Percentiles rank a stretch among this genome's conserved stretches.
Evolutionary conservation across 2,888 invertebrate species (phyloP).

Genomic region (Colostygia pectinataria): DNA sequence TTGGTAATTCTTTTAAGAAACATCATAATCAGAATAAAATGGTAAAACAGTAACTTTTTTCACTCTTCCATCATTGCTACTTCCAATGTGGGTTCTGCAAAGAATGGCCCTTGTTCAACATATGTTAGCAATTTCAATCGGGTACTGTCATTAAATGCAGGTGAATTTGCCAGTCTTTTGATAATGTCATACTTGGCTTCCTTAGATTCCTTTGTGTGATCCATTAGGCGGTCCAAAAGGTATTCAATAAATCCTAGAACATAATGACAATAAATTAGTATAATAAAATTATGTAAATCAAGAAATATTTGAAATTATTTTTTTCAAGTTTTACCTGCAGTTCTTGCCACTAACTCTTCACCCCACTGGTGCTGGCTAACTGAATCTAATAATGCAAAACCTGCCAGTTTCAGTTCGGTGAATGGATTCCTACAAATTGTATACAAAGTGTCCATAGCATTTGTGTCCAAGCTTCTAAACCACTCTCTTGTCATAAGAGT

Average conservation of each 20-base stretch:
- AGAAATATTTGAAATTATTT: too few relatives aligned
- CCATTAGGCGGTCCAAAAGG: conserved; percentile 88
- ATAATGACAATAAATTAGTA: conserved; percentile 12
- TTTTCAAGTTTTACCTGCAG: conserved; percentile 82
- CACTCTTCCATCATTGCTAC: conserved; percentile 88
- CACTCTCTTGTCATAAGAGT: conserved; percentile 78
- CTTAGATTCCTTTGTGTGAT: conserved; percentile 87
- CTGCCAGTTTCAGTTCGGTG: conserved; percentile 88
- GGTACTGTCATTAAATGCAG: conserved; percentile 84
- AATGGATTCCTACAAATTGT: conserved; percentile 90
- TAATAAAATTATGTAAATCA: too few relatives aligned
- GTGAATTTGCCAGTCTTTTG: conserved; percentile 81
- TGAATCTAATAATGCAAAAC: conserved; percentile 85
- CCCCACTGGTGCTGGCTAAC: conserved; percentile 91
- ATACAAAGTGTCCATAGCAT: conserved; percentile 84
- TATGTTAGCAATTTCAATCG: conserved; percentile 85
- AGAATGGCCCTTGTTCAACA: conserved; percentile 90
- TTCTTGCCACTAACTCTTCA: conserved; percentile 86
- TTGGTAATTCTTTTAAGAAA: conserved; percentile 5
- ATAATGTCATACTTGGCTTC: conserved; percentile 90
- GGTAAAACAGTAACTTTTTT: conserved; percentile 15
- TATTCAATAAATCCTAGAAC: conserved; percentile 88
- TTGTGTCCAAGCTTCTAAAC: conserved; percentile 68
- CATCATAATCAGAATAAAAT: conserved; percentile 10
- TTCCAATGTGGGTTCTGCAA: conserved; percentile 86